Evolutionary conservation across 2,113 vertebrate genomes (phyloP).

Genomic region (Mormoops blainvillei): DNA sequence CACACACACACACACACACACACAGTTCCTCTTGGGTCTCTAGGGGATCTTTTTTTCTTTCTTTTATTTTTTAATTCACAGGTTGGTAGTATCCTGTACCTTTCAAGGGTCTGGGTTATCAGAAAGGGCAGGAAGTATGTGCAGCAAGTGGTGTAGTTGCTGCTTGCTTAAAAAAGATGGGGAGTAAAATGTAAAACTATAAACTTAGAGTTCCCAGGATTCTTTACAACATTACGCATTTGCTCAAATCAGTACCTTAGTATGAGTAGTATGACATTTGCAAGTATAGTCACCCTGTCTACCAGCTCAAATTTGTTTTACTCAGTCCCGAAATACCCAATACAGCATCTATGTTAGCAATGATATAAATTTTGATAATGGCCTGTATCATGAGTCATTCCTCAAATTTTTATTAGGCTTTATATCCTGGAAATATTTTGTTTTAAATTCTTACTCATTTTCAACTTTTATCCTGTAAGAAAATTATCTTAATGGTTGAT

Average conservation of each 20-base stretch:
- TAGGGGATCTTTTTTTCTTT: neutral
- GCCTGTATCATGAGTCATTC: neutral
- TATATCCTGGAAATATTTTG: neutral
- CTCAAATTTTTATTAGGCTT: neutral
- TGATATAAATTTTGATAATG: neutral
- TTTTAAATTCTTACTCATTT: neutral
- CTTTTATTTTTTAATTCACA: neutral
- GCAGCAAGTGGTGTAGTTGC: neutral
- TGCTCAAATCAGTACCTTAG: neutral
- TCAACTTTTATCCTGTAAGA: neutral
- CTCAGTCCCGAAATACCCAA: neutral
- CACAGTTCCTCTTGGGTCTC: neutral
- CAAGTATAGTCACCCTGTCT: neutral
- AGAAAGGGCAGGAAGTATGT: neutral
- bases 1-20: no score
- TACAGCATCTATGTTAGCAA: neutral
- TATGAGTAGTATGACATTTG: neutral
- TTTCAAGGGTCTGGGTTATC: neutral
- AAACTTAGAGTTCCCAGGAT: neutral
- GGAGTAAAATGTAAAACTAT: neutral
- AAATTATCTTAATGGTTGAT: neutral
- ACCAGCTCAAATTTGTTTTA: conserved; percentile 3
- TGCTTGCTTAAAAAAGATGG: neutral
- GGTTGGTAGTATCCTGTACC: neutral
- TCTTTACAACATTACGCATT: neutral